Evolutionary conservation across 2,797 vertebrate genomes (phyloP).

Genomic region (Lateolabrax maculatus): DNA sequence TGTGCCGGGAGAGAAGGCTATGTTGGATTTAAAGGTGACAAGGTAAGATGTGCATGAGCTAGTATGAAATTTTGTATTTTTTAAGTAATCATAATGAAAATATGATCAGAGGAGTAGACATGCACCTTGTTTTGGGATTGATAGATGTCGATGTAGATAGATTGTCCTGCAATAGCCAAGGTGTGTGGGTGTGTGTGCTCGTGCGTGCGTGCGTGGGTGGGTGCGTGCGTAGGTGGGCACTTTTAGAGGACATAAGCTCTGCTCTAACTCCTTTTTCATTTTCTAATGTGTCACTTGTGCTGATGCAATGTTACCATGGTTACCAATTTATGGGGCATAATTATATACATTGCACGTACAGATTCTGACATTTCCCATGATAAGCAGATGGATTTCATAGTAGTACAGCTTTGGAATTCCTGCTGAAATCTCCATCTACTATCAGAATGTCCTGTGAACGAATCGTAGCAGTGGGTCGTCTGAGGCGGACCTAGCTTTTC

Average conservation of each 20-base stretch:
- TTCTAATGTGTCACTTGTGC: neutral
- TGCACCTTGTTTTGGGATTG: neutral
- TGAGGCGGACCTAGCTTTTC: neutral
- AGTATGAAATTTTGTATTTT: neutral
- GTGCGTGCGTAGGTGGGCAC: too few relatives aligned
- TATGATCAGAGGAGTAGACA: neutral
- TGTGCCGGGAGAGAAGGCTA: constrained; percentile 85
- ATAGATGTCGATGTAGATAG: too few relatives aligned
- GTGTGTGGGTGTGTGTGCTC: too few relatives aligned
- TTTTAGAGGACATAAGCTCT: neutral
- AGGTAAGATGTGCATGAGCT: constrained; percentile 77
- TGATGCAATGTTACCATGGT: neutral
- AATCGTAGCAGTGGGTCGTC: neutral
- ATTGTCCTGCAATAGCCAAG: too few relatives aligned
- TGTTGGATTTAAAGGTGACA: constrained; percentile 87
- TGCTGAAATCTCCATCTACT: neutral
- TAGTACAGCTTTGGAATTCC: neutral
- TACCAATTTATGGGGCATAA: neutral
- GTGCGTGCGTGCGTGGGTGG: too few relatives aligned
- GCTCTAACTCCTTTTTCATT: neutral
- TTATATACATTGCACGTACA: neutral
- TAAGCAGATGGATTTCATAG: neutral
- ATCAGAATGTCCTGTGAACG: neutral
- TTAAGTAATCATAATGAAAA: neutral
- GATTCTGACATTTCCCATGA: neutral